Base-by-base conservation (phyloP, 53 echinoderm and acorn worm genomes). In the Antedon mediterranea region DNA sequence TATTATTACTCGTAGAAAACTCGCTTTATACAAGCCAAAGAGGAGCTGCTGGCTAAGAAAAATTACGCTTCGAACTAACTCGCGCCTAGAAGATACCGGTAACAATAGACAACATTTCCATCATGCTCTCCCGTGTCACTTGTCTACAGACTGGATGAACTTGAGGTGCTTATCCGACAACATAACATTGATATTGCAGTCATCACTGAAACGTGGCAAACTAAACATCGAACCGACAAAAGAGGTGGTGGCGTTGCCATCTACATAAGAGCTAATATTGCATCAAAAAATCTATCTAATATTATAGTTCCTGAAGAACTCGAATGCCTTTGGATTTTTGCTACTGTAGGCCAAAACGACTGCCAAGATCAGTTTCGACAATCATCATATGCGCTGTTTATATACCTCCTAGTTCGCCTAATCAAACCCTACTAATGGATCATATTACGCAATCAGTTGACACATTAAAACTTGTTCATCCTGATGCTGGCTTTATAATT, bases 171-270 rank as follows among this genome's bases (percentile, higher is more conserved):
- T 15, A 29, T 77, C 0, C 14, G 34, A 18, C 77, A 77, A n/a
- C 78, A 33, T 31, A 23, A 34, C 29, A 33, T 43, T 44, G 78
- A 78, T 31, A 34, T 78, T 43, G 78, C 57, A 8, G 31, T 44
- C 14, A 33, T 78, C 29, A 78, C 78, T 27, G 31, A 78, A 78
- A 33, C 78, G 23, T 78, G 78, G 78, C 71, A 57, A 31, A 31
- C 78, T 31, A 71, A 32, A 34, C 71, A 31, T 23, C 20, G 32
- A 7, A n/a, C 31, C n/a, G 32, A 32, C 26, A 72, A 29, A 32
- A 8, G 34, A 30, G 72, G 80, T 33, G 80, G 80, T 26, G 80
- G 80, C 26, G 33, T 80, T 29, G 80, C 80, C 72, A 73, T 80
- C 5, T 72, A 80, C 23, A 29, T 80, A 28, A 80, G 29, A 43